A percentile compares a stretch with the other conserved stretches of the same genome.
These are phyloP conservation scores for Euwallacea fornicatus DNA, from an alignment of 1,140 invertebrate genomes.

Conservation along the genomic window DNA sequence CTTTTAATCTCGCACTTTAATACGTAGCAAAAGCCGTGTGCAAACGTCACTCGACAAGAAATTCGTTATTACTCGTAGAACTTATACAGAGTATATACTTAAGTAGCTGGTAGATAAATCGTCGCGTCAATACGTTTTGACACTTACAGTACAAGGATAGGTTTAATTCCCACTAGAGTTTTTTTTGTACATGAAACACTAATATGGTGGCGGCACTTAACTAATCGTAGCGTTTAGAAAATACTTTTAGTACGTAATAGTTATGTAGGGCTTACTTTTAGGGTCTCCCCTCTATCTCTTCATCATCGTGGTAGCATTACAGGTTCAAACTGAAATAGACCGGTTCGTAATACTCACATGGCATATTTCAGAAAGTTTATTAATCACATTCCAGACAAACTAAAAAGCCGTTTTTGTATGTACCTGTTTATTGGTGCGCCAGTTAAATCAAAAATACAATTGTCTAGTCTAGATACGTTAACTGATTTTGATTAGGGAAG, in stretches of 20 bases:
- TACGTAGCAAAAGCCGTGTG: no score
- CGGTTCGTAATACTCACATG: slow-evolving; percentile 34
- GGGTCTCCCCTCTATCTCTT: slow-evolving; percentile 39
- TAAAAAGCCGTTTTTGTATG: slow-evolving; percentile 21
- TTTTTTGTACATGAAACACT: slow-evolving; percentile 53
- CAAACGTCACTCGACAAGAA: no score
- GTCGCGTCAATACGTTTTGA: slow-evolving; percentile 31
- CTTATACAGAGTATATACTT: slow-evolving; percentile 47
- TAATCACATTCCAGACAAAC: slow-evolving; percentile 11
- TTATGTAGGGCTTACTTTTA: slow-evolving; percentile 46
- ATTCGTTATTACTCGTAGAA: background rate
- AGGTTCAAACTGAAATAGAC: slow-evolving; percentile 47
- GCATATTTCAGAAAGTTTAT: slow-evolving; percentile 46
- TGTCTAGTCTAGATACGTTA: slow-evolving; percentile 24
- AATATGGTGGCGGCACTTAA: slow-evolving; percentile 52
- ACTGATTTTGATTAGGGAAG: slow-evolving; percentile 18
- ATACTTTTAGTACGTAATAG: slow-evolving; percentile 48
- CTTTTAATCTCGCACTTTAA: slow-evolving; percentile 3
- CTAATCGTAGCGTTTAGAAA: slow-evolving; percentile 37
- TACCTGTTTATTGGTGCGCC: slow-evolving; percentile 42
- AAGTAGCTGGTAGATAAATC: slow-evolving; percentile 44
- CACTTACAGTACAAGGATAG: slow-evolving; percentile 52
- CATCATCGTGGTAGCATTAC: slow-evolving; percentile 50
- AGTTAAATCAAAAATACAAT: slow-evolving; percentile 24
- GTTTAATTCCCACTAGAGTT: slow-evolving; percentile 49